Conservation (phyloP, 1,140 invertebrate species). For the Ylistrum balloti region DNA sequence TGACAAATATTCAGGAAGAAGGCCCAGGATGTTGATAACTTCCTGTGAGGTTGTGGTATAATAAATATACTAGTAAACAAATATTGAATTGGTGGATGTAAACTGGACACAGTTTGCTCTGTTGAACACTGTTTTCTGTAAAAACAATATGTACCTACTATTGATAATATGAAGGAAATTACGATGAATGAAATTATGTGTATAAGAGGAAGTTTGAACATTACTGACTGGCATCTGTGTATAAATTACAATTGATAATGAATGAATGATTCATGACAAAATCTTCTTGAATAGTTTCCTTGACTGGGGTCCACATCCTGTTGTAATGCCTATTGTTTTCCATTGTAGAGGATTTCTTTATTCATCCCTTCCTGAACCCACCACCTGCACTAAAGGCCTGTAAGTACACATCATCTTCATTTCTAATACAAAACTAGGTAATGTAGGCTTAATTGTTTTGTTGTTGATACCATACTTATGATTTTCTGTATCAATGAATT, state of each 20-base stretch:
- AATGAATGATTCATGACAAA: background rate
- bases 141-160: too few species aligned
- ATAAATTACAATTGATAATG: constrained; percentile 30
- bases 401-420: constrained; percentile 65
- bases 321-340: constrained; percentile 42
- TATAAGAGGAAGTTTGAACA: background rate
- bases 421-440: too few species aligned
- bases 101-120: background rate
- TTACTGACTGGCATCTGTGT: background rate
- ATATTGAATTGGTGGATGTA: background rate
- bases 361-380: constrained; percentile 90
- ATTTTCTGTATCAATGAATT: too few species aligned
- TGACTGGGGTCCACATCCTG: background rate
- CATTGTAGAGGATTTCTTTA: constrained; percentile 92
- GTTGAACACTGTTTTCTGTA: background rate
- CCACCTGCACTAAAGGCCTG: constrained; percentile 67
- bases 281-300: background rate
- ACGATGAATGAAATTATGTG: background rate
- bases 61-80: background rate
- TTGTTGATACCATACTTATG: too few species aligned
- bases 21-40: background rate
- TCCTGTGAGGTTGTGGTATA: background rate
- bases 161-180: background rate
- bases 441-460: too few species aligned
- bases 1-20: too few species aligned